phyloP scores from a whole-genome alignment of 2,888 invertebrate genomes.

The Tortricodes alternella region DNA sequence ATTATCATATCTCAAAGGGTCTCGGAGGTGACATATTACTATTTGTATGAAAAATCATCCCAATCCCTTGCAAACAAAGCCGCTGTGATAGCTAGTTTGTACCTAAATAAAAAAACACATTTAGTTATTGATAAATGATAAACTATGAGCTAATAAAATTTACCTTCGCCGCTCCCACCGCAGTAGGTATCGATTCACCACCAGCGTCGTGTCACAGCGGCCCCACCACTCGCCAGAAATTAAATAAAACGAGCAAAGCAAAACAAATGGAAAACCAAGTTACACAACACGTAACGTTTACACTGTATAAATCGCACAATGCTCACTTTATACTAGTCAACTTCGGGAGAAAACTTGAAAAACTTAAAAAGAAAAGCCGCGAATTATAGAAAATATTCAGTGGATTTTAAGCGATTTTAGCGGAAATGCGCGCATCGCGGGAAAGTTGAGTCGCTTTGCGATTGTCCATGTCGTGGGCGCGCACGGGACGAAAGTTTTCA shows the following conservation, averaged over 20 bases:
- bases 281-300: conserved; percentile 69
- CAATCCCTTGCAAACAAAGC: too few species aligned
- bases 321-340: conserved; percentile 65
- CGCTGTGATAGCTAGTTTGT: not conserved
- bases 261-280: conserved; percentile 67
- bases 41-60: too few species aligned
- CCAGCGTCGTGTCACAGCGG: conserved; percentile 62
- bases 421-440: conserved; percentile 58
- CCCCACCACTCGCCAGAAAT: conserved; percentile 56
- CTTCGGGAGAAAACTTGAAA: conserved; percentile 59
- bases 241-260: conserved; percentile 55
- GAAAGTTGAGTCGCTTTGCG: conserved; percentile 73
- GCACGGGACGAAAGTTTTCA: conserved; percentile 73
- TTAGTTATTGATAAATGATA: conserved; percentile 33
- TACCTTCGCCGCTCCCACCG: conserved; percentile 78
- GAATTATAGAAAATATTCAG: conserved; percentile 41
- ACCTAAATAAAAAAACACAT: not conserved
- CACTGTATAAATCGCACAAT: conserved; percentile 63
- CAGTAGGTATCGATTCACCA: conserved; percentile 75
- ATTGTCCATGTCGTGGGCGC: conserved; percentile 65
- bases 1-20: too few species aligned
- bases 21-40: too few species aligned
- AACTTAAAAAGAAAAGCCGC: conserved; percentile 56
- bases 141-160: conserved; percentile 48
- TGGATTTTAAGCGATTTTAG: conserved; percentile 37